Conservation (phyloP, 2,797 vertebrate genomes). For the Hyperoplus immaculatus region DNA sequence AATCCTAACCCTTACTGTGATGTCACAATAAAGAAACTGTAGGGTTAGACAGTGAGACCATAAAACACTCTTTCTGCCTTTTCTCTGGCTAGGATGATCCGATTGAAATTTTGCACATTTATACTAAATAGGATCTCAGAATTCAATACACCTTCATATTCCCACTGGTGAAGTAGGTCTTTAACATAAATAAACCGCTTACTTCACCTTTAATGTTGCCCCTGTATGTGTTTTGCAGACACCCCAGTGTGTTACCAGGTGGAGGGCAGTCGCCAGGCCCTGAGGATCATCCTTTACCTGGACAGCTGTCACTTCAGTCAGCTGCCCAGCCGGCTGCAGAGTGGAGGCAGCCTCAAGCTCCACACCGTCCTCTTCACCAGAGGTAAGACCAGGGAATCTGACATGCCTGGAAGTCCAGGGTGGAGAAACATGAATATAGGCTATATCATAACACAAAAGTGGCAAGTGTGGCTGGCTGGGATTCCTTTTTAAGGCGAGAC, state of each 20-base stretch:
- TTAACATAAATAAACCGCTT: too few relatives aligned
- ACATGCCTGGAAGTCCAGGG: background rate
- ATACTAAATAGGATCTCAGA: too few relatives aligned
- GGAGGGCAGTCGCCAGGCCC: slow-evolving; percentile 94
- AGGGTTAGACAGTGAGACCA: too few relatives aligned
- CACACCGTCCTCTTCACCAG: slow-evolving; percentile 94
- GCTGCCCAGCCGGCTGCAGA: slow-evolving; percentile 94
- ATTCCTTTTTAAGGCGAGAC: background rate
- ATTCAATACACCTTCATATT: too few relatives aligned
- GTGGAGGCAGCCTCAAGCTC: slow-evolving; percentile 93
- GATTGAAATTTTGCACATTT: too few relatives aligned
- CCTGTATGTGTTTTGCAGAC: slow-evolving; percentile 83
- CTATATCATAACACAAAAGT: background rate
- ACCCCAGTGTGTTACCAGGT: slow-evolving; percentile 93
- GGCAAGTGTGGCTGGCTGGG: background rate
- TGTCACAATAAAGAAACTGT: too few relatives aligned
- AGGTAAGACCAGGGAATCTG: slow-evolving; percentile 81
- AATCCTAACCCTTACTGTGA: too few relatives aligned
- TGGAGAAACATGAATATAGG: background rate
- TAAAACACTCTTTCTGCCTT: too few relatives aligned
- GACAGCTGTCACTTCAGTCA: slow-evolving; percentile 96
- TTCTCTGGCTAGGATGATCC: too few relatives aligned
- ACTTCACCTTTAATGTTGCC: slow-evolving; percentile 3
- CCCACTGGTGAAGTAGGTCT: too few relatives aligned
- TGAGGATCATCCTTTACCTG: slow-evolving; percentile 93